Evolutionary conservation across 2,888 invertebrate species (phyloP), one percentile per base, ranked within the genome.

Genomic region (Cantharis nigra): DNA sequence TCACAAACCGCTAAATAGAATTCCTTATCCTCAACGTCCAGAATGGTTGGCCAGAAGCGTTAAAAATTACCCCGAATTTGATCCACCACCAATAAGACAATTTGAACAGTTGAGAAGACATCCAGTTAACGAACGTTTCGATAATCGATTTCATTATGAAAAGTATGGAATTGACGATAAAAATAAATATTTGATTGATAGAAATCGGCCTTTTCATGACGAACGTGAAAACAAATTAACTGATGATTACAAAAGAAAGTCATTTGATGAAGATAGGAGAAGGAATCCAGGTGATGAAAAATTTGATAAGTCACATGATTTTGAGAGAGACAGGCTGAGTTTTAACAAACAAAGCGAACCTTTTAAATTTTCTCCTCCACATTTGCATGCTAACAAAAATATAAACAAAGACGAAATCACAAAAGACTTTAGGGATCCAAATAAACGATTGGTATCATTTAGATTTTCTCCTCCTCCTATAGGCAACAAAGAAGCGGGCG

Each of bases 1-100:
- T 80, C 94, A 94, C 85, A 91, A 89, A 83, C 90, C 91, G 0
- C 81, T 88, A 13, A 88, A 86, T 80, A 85, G 88, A 71, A 91
- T 89, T 76, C 88, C 88, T n/a, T 82, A 86, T 16, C 86, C 88
- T 3, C 86, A 87, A 74, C 82, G 89, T 70, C 89, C 89, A 1
- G 84, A 82, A 76, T 89, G 89, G 89, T 81, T 89, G 0, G 77
- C 81, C 10, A 86, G 86, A 28, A 78, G 84, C 3, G 83, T 88
- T 9, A 84, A 83, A 79, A 86, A 85, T 79, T 86, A 86, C 64
- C 83, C 86, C 18, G 87, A 88, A 81, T 88, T 89, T 80, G 86
- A 87, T 81, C 85, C 86, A 13, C 76, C 84, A 9, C 81, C 83
- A 26, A 73, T 80, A 2, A 79, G 83, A 70, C 76, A 79, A 16